Evolutionary conservation across 1,140 invertebrate species (phyloP), one percentile per base, ranked within the genome.

Genomic region (Holotrichia oblita): DNA sequence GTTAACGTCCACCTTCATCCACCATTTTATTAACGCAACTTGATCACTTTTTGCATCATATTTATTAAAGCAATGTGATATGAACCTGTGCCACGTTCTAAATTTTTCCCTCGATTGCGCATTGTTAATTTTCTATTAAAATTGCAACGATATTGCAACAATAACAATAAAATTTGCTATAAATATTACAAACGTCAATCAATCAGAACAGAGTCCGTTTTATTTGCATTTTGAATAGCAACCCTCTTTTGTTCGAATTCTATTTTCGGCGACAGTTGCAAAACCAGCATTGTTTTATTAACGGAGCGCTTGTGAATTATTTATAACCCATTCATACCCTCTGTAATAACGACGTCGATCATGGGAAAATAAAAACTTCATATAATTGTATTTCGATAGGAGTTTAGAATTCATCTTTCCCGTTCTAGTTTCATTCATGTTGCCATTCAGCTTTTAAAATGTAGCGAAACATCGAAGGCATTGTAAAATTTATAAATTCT

Each of bases 281-380:
- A 55, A 55, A 55, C n/a, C 48, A 17, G 6, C 48, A 55, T 55
- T 55, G 48, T 55, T 55, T 55, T n/a, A 55, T 17, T 55, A 55
- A 55, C 48, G 12, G 17, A 2, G 44, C n/a, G 44, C 14, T 7
- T 17, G 17, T 55, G 48, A 55, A 55, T 55, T 55, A 55, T 55
- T 55, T 55, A 55, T 55, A 55, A 55, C 48, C 48, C 48, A 7
- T 55, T 55, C 27, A 34, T 34, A 34, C n/a, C 17, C 48, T 4
- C 14, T 17, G 14, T 14, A 44, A 44, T 44, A 14, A 14, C 14
- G n/a, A 17, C 48, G 14, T 17, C 48, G 7, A 55, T 55, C 48
- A 17, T 17, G 12, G 17, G 3, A 55, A 55, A 55, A 55, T 48
- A 55, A 55, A 55, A 55, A 55, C 12, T 17, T 17, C 6, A 55